phyloP scores from a whole-genome alignment of 2,888 invertebrate species.

The Ypsolopha scabrella region DNA sequence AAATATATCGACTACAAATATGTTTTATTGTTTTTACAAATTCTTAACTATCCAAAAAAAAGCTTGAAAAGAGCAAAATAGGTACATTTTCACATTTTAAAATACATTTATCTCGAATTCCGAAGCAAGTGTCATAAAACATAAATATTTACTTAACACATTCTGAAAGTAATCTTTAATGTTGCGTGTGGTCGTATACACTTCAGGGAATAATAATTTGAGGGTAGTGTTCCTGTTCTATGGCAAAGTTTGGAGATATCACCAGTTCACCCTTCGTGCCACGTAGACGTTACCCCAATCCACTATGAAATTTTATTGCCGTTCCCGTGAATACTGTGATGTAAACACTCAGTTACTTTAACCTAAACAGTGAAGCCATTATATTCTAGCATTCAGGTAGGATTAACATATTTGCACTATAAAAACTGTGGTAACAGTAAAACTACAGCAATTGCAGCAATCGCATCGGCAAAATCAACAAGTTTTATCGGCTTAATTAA shows the following conservation, averaged over 20 bases:
- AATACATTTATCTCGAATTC: not conserved
- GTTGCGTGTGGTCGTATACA: not conserved
- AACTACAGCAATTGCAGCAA: slow-evolving; percentile 1
- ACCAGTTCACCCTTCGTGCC: slow-evolving; percentile 1
- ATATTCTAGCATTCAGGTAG: not conserved
- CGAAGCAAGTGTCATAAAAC: not conserved
- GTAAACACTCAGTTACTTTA: not conserved
- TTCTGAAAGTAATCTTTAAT: not conserved
- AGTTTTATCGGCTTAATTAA: slow-evolving; percentile 7
- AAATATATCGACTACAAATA: too few relatives aligned
- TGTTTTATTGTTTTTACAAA: too few relatives aligned
- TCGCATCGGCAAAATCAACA: not conserved
- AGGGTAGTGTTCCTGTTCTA: slow-evolving; percentile 1
- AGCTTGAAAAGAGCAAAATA: not conserved
- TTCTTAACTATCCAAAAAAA: too few relatives aligned
- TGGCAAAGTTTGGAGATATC: slow-evolving; percentile 3
- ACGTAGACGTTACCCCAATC: not conserved
- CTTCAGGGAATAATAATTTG: not conserved
- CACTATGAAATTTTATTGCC: not conserved
- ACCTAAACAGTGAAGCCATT: not conserved
- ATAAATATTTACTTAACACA: not conserved
- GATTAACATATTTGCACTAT: slow-evolving; percentile 1
- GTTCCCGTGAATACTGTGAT: not conserved
- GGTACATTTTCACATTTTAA: too few relatives aligned
- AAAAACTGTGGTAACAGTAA: not conserved